Conservation (phyloP, 53 echinoderm and acorn worm genomes). For the Holothuria leucospilota region DNA sequence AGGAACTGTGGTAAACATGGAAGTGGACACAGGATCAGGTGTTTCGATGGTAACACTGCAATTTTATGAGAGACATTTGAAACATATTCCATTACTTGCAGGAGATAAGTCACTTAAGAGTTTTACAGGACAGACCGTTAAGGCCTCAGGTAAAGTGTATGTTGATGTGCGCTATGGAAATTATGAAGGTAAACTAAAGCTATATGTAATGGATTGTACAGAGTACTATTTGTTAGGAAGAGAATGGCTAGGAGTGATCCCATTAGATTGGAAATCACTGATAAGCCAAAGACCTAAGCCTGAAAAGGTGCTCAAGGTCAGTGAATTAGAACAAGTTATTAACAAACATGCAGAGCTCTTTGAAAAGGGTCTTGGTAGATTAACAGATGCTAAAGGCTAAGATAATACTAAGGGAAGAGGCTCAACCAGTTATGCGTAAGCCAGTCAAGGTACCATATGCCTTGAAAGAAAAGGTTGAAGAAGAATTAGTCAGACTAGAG, state of each 20-base stretch:
- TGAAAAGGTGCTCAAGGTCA: background rate
- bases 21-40: constrained; percentile 50
- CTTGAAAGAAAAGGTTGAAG: constrained; percentile 55
- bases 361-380: constrained; percentile 37
- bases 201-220: constrained; percentile 46
- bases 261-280: constrained; percentile 47
- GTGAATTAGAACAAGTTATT: background rate
- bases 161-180: constrained; percentile 55
- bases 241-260: constrained; percentile 43
- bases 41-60: constrained; percentile 26
- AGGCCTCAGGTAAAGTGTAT: constrained; percentile 50
- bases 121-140: constrained; percentile 47
- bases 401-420: constrained; percentile 46
- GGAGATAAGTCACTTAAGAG: constrained; percentile 51
- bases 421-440: constrained; percentile 49
- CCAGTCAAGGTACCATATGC: constrained; percentile 58
- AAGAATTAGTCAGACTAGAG: constrained; percentile 51
- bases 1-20: constrained; percentile 28
- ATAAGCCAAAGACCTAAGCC: background rate
- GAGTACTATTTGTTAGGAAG: constrained; percentile 54
- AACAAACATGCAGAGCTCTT: constrained; percentile 40
- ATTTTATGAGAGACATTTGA: constrained; percentile 14
- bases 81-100: constrained; percentile 28
- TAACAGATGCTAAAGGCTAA: constrained; percentile 55
- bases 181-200: constrained; percentile 27